phyloP scores from a whole-genome alignment of 1,140 invertebrate genomes.

The Tetramorium parvispinum region DNA sequence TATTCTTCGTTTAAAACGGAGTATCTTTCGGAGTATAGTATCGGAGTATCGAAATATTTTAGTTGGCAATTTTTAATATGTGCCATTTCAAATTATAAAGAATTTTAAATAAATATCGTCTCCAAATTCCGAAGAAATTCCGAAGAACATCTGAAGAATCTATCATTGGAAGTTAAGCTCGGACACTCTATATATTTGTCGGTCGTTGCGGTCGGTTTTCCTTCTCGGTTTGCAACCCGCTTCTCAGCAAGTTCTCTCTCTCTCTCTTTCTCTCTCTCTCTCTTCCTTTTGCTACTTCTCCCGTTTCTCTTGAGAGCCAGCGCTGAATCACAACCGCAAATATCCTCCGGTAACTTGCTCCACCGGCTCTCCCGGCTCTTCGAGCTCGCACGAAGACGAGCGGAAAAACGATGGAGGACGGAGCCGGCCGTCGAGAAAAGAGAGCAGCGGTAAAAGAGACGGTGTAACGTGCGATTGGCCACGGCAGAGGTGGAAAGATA shows the following conservation, averaged over 20 bases:
- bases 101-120: not conserved
- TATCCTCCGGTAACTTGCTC: conserved; percentile 71
- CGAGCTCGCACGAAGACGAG: conserved; percentile 20
- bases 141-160: not conserved
- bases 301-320: conserved; percentile 43
- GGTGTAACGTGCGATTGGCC: not conserved
- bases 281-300: conserved; percentile 26
- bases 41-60: not conserved
- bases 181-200: conserved; percentile 37
- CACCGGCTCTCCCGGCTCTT: conserved; percentile 39
- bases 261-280: conserved; percentile 34
- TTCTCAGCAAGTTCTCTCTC: conserved; percentile 13
- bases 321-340: conserved; percentile 79
- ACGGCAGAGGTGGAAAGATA: conserved; percentile 6
- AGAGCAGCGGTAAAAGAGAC: conserved; percentile 37
- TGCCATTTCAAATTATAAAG: not conserved
- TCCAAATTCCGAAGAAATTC: not conserved
- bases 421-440: conserved; percentile 21
- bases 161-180: not conserved
- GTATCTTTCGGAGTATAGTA: too few species aligned
- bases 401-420: conserved; percentile 8
- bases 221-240: conserved; percentile 61
- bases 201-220: conserved; percentile 66
- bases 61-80: not conserved
- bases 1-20: not conserved